phyloP scores from a whole-genome alignment of 2,113 vertebrate genomes.

The Nematolebias whitei region DNA sequence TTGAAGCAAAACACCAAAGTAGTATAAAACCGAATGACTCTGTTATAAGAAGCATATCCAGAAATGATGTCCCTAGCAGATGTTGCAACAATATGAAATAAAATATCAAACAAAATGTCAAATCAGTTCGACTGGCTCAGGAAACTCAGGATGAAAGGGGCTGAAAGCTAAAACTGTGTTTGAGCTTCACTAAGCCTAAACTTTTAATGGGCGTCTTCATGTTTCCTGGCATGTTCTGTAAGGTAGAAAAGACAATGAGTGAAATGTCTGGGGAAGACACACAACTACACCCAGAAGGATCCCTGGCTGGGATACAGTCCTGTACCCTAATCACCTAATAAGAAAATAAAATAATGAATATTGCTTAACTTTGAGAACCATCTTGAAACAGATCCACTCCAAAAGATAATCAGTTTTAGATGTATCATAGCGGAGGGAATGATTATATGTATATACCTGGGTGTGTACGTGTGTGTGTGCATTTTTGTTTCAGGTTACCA shows the following conservation, averaged over 20 bases:
- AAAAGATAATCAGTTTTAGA: too few species aligned
- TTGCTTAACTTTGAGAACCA: too few species aligned
- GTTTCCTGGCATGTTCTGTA: conserved; percentile 1
- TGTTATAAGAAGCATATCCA: not conserved
- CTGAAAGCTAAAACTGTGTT: conserved; percentile 1
- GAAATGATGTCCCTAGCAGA: conserved; percentile 8
- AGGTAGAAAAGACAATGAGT: conserved; percentile 19
- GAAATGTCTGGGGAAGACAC: conserved; percentile 6
- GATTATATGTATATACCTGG: too few species aligned
- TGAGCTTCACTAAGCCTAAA: not conserved
- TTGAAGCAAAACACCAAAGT: not conserved
- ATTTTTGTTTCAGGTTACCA: too few species aligned
- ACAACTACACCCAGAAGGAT: too few species aligned
- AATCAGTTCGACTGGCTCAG: conserved; percentile 18
- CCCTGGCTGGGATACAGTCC: too few species aligned
- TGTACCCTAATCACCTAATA: too few species aligned
- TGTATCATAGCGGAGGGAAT: too few species aligned
- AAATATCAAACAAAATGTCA: conserved; percentile 19
- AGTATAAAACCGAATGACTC: not conserved
- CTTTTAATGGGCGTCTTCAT: not conserved
- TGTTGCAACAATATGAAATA: conserved; percentile 27
- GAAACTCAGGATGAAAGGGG: not conserved
- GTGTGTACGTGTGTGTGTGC: too few species aligned
- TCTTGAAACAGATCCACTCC: too few species aligned
- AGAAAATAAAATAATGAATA: too few species aligned